These are phyloP conservation scores for Salvator merianae DNA, from an alignment of 2,113 vertebrate genomes.

Conservation along the genomic window DNA sequence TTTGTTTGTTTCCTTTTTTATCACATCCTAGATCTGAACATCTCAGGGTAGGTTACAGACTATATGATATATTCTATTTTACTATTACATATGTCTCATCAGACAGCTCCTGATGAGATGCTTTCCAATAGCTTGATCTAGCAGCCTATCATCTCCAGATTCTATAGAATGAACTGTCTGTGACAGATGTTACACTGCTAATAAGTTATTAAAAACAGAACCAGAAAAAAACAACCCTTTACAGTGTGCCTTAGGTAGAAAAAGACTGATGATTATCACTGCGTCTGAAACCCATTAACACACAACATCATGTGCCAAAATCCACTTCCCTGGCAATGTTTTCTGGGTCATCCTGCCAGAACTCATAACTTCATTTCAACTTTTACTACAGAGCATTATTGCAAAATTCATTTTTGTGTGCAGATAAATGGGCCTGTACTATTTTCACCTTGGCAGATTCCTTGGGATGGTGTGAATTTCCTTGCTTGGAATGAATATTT, in stretches of 20 bases:
- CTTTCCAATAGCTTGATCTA: neutral
- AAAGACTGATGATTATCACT: conserved; percentile 28
- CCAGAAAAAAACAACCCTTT: neutral
- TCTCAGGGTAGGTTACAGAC: too few relatives aligned
- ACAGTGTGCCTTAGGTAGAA: neutral
- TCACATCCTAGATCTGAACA: too few relatives aligned
- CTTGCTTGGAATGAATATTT: conserved; percentile 19
- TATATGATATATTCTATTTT: neutral
- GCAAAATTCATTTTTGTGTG: conserved; percentile 17
- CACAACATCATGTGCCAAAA: conserved; percentile 11
- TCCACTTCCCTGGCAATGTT: conserved; percentile 18
- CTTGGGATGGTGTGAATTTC: neutral
- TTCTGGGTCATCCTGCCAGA: conserved; percentile 5
- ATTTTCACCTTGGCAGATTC: conserved; percentile 22
- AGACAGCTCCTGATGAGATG: neutral
- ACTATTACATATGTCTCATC: neutral
- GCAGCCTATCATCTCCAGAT: conserved; percentile 13
- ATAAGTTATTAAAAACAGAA: conserved; percentile 1
- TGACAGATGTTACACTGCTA: neutral
- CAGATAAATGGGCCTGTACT: neutral
- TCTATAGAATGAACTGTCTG: neutral
- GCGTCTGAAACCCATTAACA: conserved; percentile 9
- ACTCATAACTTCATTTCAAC: conserved; percentile 23
- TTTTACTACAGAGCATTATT: neutral
- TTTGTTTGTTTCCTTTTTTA: neutral